Conservation (phyloP, 1,140 invertebrate species). For the Drosophila sulfurigaster region DNA sequence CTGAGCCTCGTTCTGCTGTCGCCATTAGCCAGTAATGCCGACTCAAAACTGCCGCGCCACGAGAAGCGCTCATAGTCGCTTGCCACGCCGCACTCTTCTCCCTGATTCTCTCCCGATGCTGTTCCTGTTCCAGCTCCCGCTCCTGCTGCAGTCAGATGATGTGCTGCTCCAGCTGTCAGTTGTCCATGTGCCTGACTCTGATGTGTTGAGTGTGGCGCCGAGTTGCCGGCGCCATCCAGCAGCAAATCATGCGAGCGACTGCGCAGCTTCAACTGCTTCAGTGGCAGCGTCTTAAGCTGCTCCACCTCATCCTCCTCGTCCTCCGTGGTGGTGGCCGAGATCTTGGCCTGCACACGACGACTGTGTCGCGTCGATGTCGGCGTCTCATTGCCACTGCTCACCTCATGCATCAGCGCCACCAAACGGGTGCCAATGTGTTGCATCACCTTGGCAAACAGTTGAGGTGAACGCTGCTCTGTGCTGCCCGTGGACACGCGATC, state of each 20-base stretch:
- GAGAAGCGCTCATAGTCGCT: slow-evolving; percentile 95
- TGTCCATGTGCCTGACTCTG: slow-evolving; percentile 38
- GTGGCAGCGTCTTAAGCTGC: slow-evolving; percentile 85
- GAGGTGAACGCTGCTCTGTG: slow-evolving; percentile 90
- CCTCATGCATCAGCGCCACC: slow-evolving; percentile 96
- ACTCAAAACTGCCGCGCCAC: slow-evolving; percentile 96
- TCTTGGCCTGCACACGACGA: slow-evolving; percentile 86
- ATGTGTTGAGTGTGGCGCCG: slow-evolving; percentile 28
- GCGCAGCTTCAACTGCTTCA: slow-evolving; percentile 86
- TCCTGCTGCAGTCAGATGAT: slow-evolving; percentile 48
- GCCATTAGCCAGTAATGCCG: slow-evolving; percentile 91
- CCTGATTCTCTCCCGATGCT: slow-evolving; percentile 70
- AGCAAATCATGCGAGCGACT: slow-evolving; percentile 93
- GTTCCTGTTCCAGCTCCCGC: neutral
- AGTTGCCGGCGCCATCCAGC: slow-evolving; percentile 85
- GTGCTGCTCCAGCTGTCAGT: slow-evolving; percentile 78
- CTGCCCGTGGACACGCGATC: slow-evolving; percentile 50
- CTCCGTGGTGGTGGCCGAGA: slow-evolving; percentile 91
- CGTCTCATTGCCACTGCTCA: slow-evolving; percentile 89
- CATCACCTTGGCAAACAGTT: slow-evolving; percentile 96
- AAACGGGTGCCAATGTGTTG: slow-evolving; percentile 95
- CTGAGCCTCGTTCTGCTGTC: slow-evolving; percentile 91
- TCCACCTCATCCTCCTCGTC: slow-evolving; percentile 88
- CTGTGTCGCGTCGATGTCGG: slow-evolving; percentile 85
- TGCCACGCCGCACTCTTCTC: slow-evolving; percentile 89